A percentile compares a stretch with the other conserved stretches of the same genome.
phyloP scores from a whole-genome alignment of 2,888 invertebrate genomes.

The Lithodes maja region DNA sequence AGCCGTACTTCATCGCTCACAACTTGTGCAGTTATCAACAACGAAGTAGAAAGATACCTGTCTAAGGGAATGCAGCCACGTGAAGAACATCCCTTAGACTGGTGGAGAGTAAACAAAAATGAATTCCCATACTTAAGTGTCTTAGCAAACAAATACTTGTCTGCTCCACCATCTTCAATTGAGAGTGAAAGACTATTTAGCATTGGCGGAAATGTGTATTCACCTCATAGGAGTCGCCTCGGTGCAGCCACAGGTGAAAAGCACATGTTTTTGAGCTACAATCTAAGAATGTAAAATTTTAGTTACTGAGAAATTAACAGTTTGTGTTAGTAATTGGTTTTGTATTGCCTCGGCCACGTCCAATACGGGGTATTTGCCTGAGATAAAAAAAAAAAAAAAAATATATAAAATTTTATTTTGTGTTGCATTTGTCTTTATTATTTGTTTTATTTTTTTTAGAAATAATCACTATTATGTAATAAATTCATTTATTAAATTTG shows the following conservation, averaged over 20 bases:
- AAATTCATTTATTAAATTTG: too few relatives aligned
- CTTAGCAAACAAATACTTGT: conserved; percentile 23
- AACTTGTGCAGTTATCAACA: conserved; percentile 11
- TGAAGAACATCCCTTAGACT: conserved; percentile 14
- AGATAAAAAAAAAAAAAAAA: too few relatives aligned
- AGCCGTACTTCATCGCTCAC: not conserved
- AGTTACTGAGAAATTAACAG: conserved; percentile 1
- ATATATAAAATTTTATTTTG: too few relatives aligned
- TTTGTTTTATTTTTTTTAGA: too few relatives aligned
- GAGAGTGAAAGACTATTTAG: conserved; percentile 18
- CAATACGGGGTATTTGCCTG: too few relatives aligned
- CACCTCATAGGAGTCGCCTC: not conserved
- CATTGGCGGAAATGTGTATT: conserved; percentile 13
- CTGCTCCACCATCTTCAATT: conserved; percentile 14
- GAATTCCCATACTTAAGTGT: not conserved
- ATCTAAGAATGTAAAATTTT: conserved; percentile 2
- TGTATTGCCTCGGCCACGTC: too few relatives aligned
- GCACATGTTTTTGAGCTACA: conserved; percentile 1
- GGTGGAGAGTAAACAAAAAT: conserved; percentile 6
- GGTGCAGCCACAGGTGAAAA: conserved; percentile 18
- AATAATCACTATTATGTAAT: too few relatives aligned
- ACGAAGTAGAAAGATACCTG: conserved; percentile 14
- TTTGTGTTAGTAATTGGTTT: too few relatives aligned
- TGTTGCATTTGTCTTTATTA: too few relatives aligned
- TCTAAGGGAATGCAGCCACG: not conserved